Evolutionary conservation across 2,888 invertebrate species (phyloP), one percentile per base, ranked within the genome.

Genomic region (Plusia festucae): DNA sequence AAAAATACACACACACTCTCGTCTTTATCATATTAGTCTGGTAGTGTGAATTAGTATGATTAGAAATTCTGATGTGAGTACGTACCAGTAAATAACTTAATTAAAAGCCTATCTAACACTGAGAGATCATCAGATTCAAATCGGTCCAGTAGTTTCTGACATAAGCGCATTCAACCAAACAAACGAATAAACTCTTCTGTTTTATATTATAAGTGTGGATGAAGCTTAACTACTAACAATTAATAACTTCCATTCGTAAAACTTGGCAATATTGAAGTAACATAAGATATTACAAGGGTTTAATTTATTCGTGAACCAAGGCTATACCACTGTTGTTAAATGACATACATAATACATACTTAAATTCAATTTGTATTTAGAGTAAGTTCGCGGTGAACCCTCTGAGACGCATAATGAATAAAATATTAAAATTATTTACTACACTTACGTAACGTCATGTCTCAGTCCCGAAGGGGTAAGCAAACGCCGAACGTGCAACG

Each of bases 371-470:
- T 49, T 49, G 46, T 49, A 49, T 49, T 49, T 20, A 18, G 46
- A 49, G 20, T 49, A 49, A 49, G 46, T 49, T 20, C 46, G 46
- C 46, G 46, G 13, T 20, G 18, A 20, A 18, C 46, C 46, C 46
- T 18, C 46, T 20, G 46, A 49, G 46, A 49, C 46, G 20, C 46
- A 20, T 49, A n/a, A 49, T 49, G 46, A 49, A 49, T 49, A 49
- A 49, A 49, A 49, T 49, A 49, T 49, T 49, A 49, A 49, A 49
- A 49, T 49, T 49, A 49, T 49, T 49, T 49, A 49, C 20, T 49
- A 49, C 46, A 49, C 46, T 49, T 49, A 49, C 20, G 46, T 49
- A 11, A 20, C 46, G 46, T 18, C 46, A 49, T 49, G 46, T 20
- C 46, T 49, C 9, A 49, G 9, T 20, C 46, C 46, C 46, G 11